These are phyloP conservation scores for Leucoma salicis DNA, from an alignment of 2,888 invertebrate genomes.

Conservation along the genomic window DNA sequence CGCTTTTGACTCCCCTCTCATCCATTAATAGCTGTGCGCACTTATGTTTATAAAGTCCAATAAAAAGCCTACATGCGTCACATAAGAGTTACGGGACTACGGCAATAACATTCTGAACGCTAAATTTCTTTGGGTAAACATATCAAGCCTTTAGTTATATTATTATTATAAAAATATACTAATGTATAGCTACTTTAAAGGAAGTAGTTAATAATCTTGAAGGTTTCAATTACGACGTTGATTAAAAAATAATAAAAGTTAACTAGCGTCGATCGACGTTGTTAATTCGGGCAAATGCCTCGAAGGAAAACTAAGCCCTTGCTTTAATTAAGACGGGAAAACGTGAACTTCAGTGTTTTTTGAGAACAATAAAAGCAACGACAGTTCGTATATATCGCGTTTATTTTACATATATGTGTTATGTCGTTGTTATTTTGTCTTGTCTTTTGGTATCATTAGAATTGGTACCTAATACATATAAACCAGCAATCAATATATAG, in stretches of 20 bases:
- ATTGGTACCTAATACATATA: no score
- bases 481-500: no score
- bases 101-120: slow-evolving; percentile 27
- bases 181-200: slow-evolving; percentile 1
- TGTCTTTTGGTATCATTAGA: no score
- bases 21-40: slow-evolving; percentile 63
- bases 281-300: slow-evolving; percentile 44
- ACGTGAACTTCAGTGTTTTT: slow-evolving; percentile 46
- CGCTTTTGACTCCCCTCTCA: slow-evolving; percentile 66
- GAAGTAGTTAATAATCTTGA: slow-evolving; percentile 10
- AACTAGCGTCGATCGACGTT: slow-evolving; percentile 48
- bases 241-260: slow-evolving; percentile 50
- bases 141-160: neutral
- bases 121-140: neutral
- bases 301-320: slow-evolving; percentile 41
- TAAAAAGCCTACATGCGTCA: slow-evolving; percentile 41
- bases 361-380: slow-evolving; percentile 31
- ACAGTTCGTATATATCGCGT: no score
- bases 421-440: neutral
- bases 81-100: slow-evolving; percentile 32
- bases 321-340: slow-evolving; percentile 55
- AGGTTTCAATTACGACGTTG: slow-evolving; percentile 38
- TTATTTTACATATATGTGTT: no score
- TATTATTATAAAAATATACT: slow-evolving; percentile 5
- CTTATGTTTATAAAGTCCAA: slow-evolving; percentile 46